These are phyloP conservation scores for Leptothorax acervorum DNA, from an alignment of 2,888 invertebrate genomes.

Conservation along the genomic window DNA sequence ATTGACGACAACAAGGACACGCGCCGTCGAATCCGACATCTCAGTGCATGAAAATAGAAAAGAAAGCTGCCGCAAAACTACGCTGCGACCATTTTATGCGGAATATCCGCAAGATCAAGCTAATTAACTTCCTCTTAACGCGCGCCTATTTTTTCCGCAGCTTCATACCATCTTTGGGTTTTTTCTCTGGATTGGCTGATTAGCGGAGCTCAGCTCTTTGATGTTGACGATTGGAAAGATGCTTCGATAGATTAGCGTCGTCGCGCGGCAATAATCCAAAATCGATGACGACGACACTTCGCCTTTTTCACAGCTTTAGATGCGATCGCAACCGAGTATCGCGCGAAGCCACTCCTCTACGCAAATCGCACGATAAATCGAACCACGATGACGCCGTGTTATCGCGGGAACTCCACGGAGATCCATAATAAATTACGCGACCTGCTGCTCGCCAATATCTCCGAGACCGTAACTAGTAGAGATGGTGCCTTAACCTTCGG, in stretches of 20 bases:
- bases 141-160: constrained; percentile 72
- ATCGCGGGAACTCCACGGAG: constrained; percentile 58
- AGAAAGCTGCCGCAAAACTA: not conserved
- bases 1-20: not conserved
- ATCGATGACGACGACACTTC: constrained; percentile 23
- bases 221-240: constrained; percentile 57
- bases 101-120: constrained; percentile 64
- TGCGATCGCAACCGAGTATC: not conserved
- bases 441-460: constrained; percentile 55
- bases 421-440: constrained; percentile 65
- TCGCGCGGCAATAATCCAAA: constrained; percentile 25
- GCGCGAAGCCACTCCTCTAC: not conserved
- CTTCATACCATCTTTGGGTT: not conserved
- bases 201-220: constrained; percentile 58
- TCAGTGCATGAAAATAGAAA: not conserved
- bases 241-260: constrained; percentile 36
- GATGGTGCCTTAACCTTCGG: not conserved
- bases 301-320: not conserved
- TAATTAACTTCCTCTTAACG: constrained; percentile 77
- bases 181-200: constrained; percentile 23
- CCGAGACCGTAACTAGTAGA: constrained; percentile 61
- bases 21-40: not conserved
- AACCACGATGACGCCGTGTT: constrained; percentile 42
- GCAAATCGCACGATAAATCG: constrained; percentile 30
- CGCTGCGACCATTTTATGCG: not conserved